Evolutionary conservation across 2,113 vertebrate species (phyloP).

Genomic region (Lasiurus cinereus): DNA sequence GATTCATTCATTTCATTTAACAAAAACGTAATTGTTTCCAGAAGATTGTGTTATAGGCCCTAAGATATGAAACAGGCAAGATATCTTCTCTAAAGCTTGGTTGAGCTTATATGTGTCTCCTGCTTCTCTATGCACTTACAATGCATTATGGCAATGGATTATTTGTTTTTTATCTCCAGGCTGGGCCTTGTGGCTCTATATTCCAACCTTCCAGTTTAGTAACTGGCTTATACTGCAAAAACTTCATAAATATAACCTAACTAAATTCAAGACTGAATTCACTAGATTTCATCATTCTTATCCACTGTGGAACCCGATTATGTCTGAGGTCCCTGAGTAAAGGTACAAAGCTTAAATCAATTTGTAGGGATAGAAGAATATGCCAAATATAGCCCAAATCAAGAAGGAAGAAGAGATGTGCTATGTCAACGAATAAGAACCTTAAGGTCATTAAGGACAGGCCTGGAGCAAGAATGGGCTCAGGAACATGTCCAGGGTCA

Average conservation of each 20-base stretch:
- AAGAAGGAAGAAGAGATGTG: conserved; percentile 30
- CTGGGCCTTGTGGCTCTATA: conserved; percentile 16
- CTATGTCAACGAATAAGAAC: background rate
- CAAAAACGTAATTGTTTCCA: conserved; percentile 39
- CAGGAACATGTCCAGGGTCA: background rate
- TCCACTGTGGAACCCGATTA: background rate
- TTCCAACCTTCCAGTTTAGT: background rate
- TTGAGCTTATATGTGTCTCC: background rate
- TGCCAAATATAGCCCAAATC: background rate
- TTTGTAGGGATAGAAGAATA: background rate
- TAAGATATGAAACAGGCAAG: conserved; percentile 7
- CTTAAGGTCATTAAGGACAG: background rate
- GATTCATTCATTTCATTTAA: conserved; percentile 63
- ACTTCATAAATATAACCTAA: background rate
- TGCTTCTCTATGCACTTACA: background rate
- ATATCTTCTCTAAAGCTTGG: conserved; percentile 16
- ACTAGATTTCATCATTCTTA: conserved; percentile 23
- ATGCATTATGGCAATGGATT: background rate
- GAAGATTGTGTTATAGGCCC: conserved; percentile 45
- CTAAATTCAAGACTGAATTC: conserved; percentile 50
- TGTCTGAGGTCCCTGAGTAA: background rate
- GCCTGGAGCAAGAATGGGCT: background rate
- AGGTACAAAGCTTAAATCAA: conserved; percentile 55
- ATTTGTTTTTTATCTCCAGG: background rate
- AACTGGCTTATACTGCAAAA: background rate